phyloP scores from a whole-genome alignment of 2,113 vertebrate genomes.

The Esox niger region DNA sequence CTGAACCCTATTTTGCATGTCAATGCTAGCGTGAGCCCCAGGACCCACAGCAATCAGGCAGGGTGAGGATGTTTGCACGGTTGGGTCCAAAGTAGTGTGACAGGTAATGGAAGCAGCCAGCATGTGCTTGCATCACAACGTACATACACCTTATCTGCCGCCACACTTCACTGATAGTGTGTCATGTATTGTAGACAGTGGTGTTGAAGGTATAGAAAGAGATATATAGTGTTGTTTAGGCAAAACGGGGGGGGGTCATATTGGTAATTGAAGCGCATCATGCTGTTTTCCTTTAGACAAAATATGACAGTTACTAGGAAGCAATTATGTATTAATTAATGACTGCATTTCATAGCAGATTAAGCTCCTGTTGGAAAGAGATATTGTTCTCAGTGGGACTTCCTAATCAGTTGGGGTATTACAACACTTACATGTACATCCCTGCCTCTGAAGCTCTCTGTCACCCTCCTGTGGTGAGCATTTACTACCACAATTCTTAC shows the following conservation, averaged over 20 bases:
- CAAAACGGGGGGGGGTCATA: not conserved
- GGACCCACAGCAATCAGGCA: conserved; percentile 20
- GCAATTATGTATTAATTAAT: too few species aligned
- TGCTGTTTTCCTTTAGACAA: not conserved
- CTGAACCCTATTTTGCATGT: conserved; percentile 29
- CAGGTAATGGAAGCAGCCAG: conserved; percentile 24
- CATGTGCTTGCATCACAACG: conserved; percentile 1
- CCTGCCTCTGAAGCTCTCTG: not conserved
- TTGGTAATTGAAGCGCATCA: not conserved
- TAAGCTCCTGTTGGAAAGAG: not conserved
- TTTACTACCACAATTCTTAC: not conserved
- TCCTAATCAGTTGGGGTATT: not conserved
- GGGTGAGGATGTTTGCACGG: conserved; percentile 32
- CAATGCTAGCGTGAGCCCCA: conserved; percentile 11
- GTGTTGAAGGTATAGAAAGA: not conserved
- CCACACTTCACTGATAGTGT: conserved; percentile 32
- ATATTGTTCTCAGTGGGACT: too few species aligned
- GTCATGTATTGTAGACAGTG: conserved; percentile 11
- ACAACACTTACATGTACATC: not conserved
- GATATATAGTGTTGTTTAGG: not conserved
- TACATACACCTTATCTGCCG: conserved; percentile 25
- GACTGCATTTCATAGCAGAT: not conserved
- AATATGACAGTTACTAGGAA: too few species aligned
- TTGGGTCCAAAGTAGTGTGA: conserved; percentile 34
- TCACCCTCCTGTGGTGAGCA: not conserved